Evolutionary conservation across 1,140 invertebrate species (phyloP), one percentile per base, ranked within the genome.

Genomic region (Neodiprion fabricii): DNA sequence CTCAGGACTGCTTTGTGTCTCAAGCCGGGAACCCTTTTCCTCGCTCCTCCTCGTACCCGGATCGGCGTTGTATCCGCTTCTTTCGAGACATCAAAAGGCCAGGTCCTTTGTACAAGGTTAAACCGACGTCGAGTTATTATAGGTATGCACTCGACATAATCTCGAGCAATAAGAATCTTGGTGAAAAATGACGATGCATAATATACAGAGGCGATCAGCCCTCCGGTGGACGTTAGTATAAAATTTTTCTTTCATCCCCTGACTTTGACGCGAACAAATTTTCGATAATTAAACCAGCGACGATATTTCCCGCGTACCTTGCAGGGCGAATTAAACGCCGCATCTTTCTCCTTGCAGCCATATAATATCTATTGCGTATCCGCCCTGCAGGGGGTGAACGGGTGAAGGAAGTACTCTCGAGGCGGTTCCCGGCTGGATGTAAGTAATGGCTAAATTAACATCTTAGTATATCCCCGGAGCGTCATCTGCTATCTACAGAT

Each of bases 361-460:
- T 40, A 40, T 40, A 40, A 40, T 40, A 40, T 40, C 28, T 17
- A 12, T 12, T 61, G 53, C 53, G 28, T 61, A 17, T 61, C 11
- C 53, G 11, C 53, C n/a, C 53, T 17, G n/a, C 53, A 61, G 53
- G n/a, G 53, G 11, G 11, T 17, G 53, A 61, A 17, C 5, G 11
- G 53, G 28, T 40, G 28, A 40, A 40, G 28, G 28, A 40, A 40
- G 28, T 40, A 40, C 28, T 1, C 28, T 40, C 78, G 81, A 77
- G 76, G 73, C 71, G 71, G 49, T 48, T 50, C 50, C 71, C 69
- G 74, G 67, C 77, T 76, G 76, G 73, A 75, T 85, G 82, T 83
- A 84, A 86, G 84, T 87, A 86, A 86, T 85, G 84, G 85, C 81
- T 83, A 82, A 86, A 87, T 87, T 86, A 86, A 86, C 85, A 86